phyloP scores from a whole-genome alignment of 2,797 vertebrate genomes.

The Gallinago nigripennis region DNA sequence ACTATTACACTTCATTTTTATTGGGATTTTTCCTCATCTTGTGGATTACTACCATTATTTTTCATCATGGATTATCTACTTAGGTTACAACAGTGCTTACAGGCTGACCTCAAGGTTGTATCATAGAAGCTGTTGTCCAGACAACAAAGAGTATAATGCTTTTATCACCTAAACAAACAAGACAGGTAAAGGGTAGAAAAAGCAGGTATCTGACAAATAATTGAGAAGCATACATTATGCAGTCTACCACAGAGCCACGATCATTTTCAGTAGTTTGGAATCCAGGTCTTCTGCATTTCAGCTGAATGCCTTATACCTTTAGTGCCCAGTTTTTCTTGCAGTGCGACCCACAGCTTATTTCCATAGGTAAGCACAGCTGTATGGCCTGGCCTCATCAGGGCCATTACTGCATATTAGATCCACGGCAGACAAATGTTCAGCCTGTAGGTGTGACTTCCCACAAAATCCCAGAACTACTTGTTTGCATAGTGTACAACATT shows the following conservation, averaged over 20 bases:
- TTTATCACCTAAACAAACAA: not conserved
- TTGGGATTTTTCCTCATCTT: not conserved
- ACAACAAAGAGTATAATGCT: not conserved
- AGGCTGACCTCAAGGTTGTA: not conserved
- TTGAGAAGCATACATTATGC: not conserved
- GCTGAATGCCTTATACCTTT: not conserved
- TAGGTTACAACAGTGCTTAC: not conserved
- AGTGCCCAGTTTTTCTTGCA: not conserved
- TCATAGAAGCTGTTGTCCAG: not conserved
- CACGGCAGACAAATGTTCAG: fast-evolving
- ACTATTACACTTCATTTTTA: not conserved
- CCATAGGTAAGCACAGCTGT: not conserved
- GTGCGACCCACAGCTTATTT: not conserved
- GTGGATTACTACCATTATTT: not conserved
- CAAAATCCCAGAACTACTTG: not conserved
- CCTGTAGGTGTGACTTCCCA: not conserved
- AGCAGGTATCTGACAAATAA: not conserved
- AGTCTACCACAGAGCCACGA: not conserved
- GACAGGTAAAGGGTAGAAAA: not conserved
- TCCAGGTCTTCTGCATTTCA: not conserved
- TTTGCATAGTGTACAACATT: not conserved
- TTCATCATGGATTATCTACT: not conserved
- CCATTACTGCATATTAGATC: not conserved
- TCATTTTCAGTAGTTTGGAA: not conserved
- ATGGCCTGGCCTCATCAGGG: not conserved